A percentile compares a stretch with the other conserved stretches of the same genome.
These are phyloP conservation scores for Tiaroga cobitis DNA, from an alignment of 2,797 vertebrate genomes.

Conservation along the genomic window DNA sequence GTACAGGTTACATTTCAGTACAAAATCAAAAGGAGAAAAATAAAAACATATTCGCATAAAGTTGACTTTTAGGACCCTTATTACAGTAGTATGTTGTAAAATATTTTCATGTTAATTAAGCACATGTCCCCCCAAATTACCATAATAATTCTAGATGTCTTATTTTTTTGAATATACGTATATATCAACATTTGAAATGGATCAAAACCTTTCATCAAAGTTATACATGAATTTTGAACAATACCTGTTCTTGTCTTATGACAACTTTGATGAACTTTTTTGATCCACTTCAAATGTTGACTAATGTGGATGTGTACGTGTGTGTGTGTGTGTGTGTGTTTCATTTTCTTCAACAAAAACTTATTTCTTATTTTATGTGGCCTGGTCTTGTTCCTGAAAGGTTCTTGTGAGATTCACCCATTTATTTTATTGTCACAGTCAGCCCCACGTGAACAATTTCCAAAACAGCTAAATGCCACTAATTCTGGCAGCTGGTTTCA, in stretches of 20 bases:
- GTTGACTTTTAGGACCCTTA: background rate
- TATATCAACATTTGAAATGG: no score
- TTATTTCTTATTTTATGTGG: background rate
- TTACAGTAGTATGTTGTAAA: background rate
- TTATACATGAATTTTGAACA: no score
- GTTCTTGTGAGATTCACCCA: conserved; percentile 18
- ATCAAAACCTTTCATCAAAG: no score
- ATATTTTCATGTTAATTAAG: background rate
- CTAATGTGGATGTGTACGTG: no score
- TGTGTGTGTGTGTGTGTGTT: background rate
- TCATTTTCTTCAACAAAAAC: background rate
- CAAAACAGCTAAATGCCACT: conserved; percentile 69
- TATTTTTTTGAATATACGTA: no score
- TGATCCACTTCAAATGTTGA: no score
- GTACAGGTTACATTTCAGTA: background rate
- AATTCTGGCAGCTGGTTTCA: conserved; percentile 75
- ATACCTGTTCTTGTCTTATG: no score
- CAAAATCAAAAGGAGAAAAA: background rate
- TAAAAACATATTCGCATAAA: background rate
- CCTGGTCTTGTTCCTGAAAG: background rate
- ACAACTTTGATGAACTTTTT: no score
- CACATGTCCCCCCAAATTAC: background rate
- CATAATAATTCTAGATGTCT: background rate
- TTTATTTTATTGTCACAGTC: background rate
- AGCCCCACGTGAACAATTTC: conserved; percentile 67